These are phyloP conservation scores for Lasioglossum baleicum DNA, from an alignment of 1,140 invertebrate species.

Conservation along the genomic window DNA sequence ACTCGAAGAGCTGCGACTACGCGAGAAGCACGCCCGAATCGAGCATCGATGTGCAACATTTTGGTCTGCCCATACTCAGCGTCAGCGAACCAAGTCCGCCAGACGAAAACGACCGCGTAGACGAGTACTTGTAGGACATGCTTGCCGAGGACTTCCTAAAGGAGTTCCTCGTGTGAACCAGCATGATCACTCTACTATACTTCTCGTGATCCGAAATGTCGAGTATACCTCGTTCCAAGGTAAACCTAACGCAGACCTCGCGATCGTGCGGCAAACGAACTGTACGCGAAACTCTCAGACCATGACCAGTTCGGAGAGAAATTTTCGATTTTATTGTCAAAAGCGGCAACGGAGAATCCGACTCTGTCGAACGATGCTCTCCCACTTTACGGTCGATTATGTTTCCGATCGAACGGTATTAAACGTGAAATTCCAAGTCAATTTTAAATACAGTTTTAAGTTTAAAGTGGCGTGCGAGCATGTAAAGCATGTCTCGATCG, in stretches of 20 bases:
- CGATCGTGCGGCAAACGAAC: neutral
- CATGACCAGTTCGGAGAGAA: neutral
- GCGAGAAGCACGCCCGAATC: constrained; percentile 76
- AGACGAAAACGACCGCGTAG: constrained; percentile 82
- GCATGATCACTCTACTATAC: neutral
- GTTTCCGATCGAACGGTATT: neutral
- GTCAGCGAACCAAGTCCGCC: constrained; percentile 89
- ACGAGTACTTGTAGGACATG: constrained; percentile 79
- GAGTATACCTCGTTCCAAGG: neutral
- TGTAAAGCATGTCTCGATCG: too few relatives aligned
- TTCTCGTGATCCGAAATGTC: neutral
- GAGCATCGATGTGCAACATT: constrained; percentile 82
- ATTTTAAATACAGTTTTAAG: neutral
- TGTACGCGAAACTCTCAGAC: too few relatives aligned
- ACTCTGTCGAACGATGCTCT: neutral
- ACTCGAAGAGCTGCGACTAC: constrained; percentile 74
- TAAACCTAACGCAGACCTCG: neutral
- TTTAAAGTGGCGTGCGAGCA: neutral
- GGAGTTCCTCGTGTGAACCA: constrained; percentile 76
- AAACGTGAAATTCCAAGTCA: neutral
- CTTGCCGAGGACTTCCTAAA: constrained; percentile 77
- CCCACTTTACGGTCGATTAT: neutral
- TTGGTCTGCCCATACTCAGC: constrained; percentile 87
- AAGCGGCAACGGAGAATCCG: neutral
- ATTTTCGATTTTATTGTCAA: neutral